These are phyloP conservation scores for Melanotaenia nigrans DNA, from an alignment of 2,797 vertebrate genomes.

Conservation along the genomic window DNA sequence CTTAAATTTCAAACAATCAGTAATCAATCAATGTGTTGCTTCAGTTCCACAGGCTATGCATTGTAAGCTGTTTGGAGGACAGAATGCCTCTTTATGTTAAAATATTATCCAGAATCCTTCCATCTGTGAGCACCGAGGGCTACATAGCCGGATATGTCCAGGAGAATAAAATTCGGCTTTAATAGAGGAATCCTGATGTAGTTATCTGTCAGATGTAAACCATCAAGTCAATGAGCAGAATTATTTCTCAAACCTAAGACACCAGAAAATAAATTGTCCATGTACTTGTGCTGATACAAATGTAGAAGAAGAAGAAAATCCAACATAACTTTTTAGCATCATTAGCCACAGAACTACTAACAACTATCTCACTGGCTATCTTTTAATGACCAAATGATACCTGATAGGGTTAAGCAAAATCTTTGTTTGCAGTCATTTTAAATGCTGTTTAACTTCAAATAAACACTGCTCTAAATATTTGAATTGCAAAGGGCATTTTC, in stretches of 20 bases:
- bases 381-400: background rate
- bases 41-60: too few species aligned
- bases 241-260: background rate
- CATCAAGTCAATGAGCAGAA: background rate
- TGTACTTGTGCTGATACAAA: too few species aligned
- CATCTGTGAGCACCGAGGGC: too few species aligned
- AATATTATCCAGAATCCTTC: too few species aligned
- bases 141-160: too few species aligned
- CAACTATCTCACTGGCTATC: background rate
- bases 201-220: background rate
- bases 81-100: too few species aligned
- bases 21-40: too few species aligned
- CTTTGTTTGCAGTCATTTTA: background rate
- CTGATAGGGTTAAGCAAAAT: background rate
- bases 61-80: too few species aligned
- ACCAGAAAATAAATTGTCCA: background rate
- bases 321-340: background rate
- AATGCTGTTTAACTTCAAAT: background rate
- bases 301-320: background rate
- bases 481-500: too few species aligned
- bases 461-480: background rate
- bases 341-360: background rate
- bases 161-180: too few species aligned
- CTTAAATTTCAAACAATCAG: too few species aligned
- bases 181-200: background rate